Conservation (phyloP, 2,113 vertebrate genomes). For the Rhagologus leucostigma region DNA sequence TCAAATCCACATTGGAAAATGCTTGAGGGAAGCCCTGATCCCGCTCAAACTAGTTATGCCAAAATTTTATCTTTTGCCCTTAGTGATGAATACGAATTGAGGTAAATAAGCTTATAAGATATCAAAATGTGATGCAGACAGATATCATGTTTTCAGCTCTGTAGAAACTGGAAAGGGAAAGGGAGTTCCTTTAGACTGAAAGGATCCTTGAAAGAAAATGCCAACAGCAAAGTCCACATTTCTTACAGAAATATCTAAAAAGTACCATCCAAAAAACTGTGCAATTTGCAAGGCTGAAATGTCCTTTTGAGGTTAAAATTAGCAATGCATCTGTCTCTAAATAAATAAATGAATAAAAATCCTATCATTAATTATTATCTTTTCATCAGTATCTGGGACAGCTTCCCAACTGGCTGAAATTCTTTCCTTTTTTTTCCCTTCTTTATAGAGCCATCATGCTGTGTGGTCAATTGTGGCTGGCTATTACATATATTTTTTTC, state of each 20-base stretch:
- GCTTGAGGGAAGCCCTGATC: neutral
- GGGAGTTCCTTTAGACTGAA: neutral
- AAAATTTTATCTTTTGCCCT: neutral
- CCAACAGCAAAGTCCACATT: neutral
- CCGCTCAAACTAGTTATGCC: neutral
- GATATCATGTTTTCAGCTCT: neutral
- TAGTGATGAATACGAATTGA: neutral
- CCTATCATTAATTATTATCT: constrained; percentile 65
- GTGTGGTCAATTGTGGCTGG: constrained; percentile 18
- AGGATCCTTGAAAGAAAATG: neutral
- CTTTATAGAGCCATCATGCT: neutral
- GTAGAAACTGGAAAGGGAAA: neutral
- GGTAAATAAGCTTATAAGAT: neutral
- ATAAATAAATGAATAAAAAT: constrained; percentile 65
- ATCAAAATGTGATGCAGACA: neutral
- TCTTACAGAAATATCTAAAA: constrained; percentile 18
- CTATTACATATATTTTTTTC: neutral
- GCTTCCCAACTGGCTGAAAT: constrained; percentile 54
- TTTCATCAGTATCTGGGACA: constrained; percentile 56
- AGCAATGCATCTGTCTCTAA: constrained; percentile 60
- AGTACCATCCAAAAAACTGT: constrained; percentile 33
- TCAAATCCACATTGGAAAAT: neutral
- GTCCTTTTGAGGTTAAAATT: constrained; percentile 63
- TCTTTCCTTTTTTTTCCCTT: neutral
- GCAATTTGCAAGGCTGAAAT: constrained; percentile 50